These are phyloP conservation scores for Crocallis elinguaria DNA, from an alignment of 2,888 invertebrate species.

Conservation along the genomic window DNA sequence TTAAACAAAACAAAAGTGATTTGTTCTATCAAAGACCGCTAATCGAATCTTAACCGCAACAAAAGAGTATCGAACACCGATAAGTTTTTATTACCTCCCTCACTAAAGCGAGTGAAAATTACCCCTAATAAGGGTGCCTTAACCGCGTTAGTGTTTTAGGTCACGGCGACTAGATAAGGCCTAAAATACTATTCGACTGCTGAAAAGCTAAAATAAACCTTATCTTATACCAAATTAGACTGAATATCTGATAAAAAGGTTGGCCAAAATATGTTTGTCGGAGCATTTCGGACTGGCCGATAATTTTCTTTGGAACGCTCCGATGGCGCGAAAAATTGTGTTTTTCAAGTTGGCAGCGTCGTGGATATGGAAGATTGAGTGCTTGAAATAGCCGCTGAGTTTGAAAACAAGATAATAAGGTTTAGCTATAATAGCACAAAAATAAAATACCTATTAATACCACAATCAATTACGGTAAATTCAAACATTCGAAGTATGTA, in stretches of 20 bases:
- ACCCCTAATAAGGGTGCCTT: slow-evolving; percentile 57
- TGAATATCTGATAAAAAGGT: slow-evolving; percentile 22
- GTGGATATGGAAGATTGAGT: slow-evolving; percentile 50
- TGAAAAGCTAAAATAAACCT: slow-evolving; percentile 34
- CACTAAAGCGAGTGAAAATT: slow-evolving; percentile 57
- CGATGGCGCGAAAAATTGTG: slow-evolving; percentile 77
- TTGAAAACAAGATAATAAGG: not conserved
- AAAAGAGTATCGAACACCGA: slow-evolving; percentile 27
- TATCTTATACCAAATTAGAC: slow-evolving; percentile 33
- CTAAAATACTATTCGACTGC: slow-evolving; percentile 49
- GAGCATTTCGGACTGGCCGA: slow-evolving; percentile 67
- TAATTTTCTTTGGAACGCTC: slow-evolving; percentile 80
- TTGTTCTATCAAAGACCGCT: not conserved
- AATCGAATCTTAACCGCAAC: slow-evolving; percentile 13
- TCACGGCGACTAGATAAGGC: slow-evolving; percentile 65
- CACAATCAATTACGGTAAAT: too few species aligned
- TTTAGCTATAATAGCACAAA: not conserved
- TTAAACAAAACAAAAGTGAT: too few species aligned
- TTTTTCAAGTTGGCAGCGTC: slow-evolving; percentile 66
- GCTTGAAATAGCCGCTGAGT: slow-evolving; percentile 4
- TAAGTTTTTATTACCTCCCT: slow-evolving; percentile 26
- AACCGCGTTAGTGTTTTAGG: slow-evolving; percentile 68
- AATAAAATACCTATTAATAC: too few species aligned
- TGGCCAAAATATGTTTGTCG: slow-evolving; percentile 49
- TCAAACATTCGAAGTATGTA: too few species aligned